Conservation (phyloP, 2,113 vertebrate genomes). For the Triplophysa dalaica region DNA sequence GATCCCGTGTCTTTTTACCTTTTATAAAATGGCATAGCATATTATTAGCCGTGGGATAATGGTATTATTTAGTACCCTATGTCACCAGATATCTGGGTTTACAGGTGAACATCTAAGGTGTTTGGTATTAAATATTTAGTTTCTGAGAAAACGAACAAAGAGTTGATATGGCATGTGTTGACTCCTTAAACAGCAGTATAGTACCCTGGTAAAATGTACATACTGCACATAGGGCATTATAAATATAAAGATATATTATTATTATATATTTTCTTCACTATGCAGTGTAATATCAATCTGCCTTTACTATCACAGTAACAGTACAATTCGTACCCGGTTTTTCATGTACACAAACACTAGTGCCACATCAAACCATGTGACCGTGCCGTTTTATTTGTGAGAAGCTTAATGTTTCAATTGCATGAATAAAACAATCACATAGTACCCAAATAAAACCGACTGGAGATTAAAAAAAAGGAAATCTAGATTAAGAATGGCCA, state of each 20-base stretch:
- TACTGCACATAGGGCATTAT: too few species aligned
- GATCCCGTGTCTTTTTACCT: neutral
- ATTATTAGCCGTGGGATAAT: neutral
- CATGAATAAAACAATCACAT: constrained; percentile 10
- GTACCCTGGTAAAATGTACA: too few species aligned
- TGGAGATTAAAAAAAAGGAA: neutral
- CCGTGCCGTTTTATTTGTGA: neutral
- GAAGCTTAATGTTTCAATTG: constrained; percentile 21
- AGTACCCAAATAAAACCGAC: constrained; percentile 14
- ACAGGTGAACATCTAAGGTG: too few species aligned
- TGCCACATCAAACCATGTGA: neutral
- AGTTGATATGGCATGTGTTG: too few species aligned
- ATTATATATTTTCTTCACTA: neutral
- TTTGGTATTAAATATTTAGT: too few species aligned
- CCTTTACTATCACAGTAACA: neutral
- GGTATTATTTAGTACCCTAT: too few species aligned
- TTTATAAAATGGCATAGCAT: too few species aligned
- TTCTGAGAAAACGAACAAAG: too few species aligned
- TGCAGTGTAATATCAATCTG: neutral
- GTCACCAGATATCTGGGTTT: too few species aligned
- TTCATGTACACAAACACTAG: neutral
- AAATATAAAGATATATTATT: too few species aligned
- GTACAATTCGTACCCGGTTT: neutral
- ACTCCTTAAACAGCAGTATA: too few species aligned
- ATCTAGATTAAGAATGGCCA: constrained; percentile 27